Evolutionary conservation across 2,113 vertebrate genomes (phyloP), one percentile per base, ranked within the genome.

Genomic region (Grus americana): DNA sequence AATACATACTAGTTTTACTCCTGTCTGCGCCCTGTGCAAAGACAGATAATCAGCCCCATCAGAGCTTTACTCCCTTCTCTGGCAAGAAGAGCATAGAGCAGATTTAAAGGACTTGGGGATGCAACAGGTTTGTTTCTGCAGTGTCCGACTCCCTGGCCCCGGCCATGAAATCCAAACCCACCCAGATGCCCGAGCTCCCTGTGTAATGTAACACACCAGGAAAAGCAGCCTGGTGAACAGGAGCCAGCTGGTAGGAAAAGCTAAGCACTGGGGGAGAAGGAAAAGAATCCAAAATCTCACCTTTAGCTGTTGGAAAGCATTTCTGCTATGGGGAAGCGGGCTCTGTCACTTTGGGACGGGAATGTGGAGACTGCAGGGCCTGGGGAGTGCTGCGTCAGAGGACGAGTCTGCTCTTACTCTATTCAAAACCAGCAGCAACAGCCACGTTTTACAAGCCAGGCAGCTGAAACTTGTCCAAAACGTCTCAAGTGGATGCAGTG

Each of bases 311-410:
- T 80, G 52, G 78, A 87, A 40, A 72, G 42, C 36, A 24, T 87
- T 87, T 67, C 57, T 87, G 67, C 78, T 50, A 1, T 3, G 1
- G 34, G 42, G 40, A 74, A 70, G 23, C 9, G 10, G 59, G 54
- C 55, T 88, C 15, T 3, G 3, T 19, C 47, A 3, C 61, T 75
- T 54, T 0, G 1, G 52, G 57, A 26, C 18, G 46, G 40, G 62
- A 71, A 50, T 0, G 0, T 0, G 1, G 63, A 38, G 66, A 6
- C 44, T 23, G 26, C 0, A 0, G 75, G 86, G 75, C n/a, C 44
- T 24, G 29, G 15, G 63, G 23, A 38, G 15, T 11, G 40, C 80
- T 15, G 34, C 14, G 18, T 26, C 52, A 32, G 72, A 34, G 44
- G 42, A 38, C 0, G 0, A 59, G 11, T 7, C 63, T 1, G 4